Conservation (phyloP, 2,113 vertebrate genomes). For the Progne subis region DNA sequence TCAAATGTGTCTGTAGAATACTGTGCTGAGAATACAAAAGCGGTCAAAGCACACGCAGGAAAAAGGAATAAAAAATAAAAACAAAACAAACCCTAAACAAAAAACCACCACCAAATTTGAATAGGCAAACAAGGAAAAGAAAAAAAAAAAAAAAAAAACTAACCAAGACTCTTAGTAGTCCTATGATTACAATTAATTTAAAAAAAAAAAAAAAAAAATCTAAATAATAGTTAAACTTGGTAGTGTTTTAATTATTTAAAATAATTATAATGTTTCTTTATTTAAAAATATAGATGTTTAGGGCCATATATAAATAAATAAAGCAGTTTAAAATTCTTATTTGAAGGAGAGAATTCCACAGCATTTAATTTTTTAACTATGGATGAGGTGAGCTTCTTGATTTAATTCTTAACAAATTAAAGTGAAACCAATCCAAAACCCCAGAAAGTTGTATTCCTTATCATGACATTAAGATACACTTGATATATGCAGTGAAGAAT, state of each 20-base stretch:
- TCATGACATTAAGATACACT: neutral
- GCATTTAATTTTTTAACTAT: neutral
- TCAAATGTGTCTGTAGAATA: neutral
- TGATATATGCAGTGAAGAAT: neutral
- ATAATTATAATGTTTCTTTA: neutral
- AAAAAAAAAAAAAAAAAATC: too few species aligned
- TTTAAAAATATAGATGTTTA: neutral
- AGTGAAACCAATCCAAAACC: rapidly evolving
- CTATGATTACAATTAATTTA: neutral
- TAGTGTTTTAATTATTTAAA: neutral
- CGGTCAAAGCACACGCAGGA: neutral
- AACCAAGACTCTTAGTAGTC: rapidly evolving
- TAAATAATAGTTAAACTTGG: neutral
- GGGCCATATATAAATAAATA: neutral
- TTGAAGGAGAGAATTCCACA: neutral
- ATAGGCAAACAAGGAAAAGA: rapidly evolving
- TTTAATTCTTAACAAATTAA: neutral
- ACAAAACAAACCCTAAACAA: neutral
- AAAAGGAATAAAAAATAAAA: neutral
- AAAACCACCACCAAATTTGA: rapidly evolving
- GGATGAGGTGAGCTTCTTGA: neutral
- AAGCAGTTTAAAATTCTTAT: neutral
- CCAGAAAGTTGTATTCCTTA: neutral
- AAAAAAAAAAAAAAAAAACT: too few species aligned
- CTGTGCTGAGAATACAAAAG: neutral